phyloP scores from a whole-genome alignment of 1,140 invertebrate species.

The Habropoda laboriosa region DNA sequence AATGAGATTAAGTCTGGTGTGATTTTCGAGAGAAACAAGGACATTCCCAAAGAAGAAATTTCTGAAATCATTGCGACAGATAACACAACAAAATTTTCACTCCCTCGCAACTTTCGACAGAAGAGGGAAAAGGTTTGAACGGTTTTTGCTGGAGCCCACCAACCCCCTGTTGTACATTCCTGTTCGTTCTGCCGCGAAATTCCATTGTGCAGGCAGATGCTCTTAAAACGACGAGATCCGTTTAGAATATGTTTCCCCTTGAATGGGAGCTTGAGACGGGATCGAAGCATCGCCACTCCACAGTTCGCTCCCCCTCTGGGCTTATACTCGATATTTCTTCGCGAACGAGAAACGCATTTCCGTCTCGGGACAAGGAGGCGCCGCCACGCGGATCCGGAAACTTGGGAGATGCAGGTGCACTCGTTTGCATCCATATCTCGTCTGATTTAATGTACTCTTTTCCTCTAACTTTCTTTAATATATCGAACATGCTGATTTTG shows the following conservation, averaged over 20 bases:
- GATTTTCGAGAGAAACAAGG: too few relatives aligned
- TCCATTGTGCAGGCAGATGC: slow-evolving; percentile 43
- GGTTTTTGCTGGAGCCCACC: neutral
- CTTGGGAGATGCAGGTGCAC: neutral
- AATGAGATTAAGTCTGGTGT: too few relatives aligned
- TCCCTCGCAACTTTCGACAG: too few relatives aligned
- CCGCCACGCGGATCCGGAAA: neutral
- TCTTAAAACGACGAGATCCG: slow-evolving; percentile 38
- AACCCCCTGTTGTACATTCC: slow-evolving; percentile 7
- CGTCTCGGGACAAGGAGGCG: too few relatives aligned
- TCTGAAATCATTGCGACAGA: too few relatives aligned
- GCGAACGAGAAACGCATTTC: neutral
- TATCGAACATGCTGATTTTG: too few relatives aligned
- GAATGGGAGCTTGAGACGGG: neutral
- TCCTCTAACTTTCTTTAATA: neutral
- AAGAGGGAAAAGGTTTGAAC: too few relatives aligned
- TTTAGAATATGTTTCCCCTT: slow-evolving; percentile 27
- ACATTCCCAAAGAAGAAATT: too few relatives aligned
- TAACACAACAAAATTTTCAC: too few relatives aligned
- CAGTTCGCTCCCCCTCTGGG: neutral
- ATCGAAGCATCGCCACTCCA: slow-evolving; percentile 16
- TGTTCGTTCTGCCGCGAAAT: slow-evolving; percentile 33
- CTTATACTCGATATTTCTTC: slow-evolving; percentile 12
- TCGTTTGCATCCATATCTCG: neutral
- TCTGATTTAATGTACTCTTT: neutral